Percentiles rank a stretch among this genome's conserved stretches.
Evolutionary conservation across 2,888 invertebrate species (phyloP).

Genomic region (Ligdia adustata): DNA sequence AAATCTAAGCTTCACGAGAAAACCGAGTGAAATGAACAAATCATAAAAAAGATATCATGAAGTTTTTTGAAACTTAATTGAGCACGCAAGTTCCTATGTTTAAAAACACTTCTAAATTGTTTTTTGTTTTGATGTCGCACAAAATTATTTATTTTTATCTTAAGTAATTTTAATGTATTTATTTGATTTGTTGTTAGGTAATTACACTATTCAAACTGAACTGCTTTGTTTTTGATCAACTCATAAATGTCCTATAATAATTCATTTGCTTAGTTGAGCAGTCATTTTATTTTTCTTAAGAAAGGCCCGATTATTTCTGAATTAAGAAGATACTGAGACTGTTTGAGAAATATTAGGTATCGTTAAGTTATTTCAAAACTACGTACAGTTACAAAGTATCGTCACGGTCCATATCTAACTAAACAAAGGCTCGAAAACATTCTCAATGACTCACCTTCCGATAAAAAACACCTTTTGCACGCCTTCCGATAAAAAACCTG

Average conservation of each 20-base stretch:
- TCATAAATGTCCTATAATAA: too few species aligned
- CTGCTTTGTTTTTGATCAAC: too few species aligned
- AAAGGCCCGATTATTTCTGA: too few species aligned
- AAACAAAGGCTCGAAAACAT: not conserved
- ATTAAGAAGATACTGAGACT: too few species aligned
- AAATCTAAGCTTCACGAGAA: slow-evolving; percentile 53
- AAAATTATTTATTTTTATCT: not conserved
- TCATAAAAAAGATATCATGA: not conserved
- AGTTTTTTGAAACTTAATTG: not conserved
- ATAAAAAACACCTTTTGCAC: too few species aligned
- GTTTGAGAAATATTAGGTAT: too few species aligned
- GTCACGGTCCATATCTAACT: slow-evolving; percentile 2
- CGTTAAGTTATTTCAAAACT: too few species aligned
- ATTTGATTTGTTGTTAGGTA: not conserved
- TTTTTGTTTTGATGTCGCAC: too few species aligned
- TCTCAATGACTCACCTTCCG: slow-evolving; percentile 7
- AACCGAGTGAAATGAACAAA: slow-evolving; percentile 45
- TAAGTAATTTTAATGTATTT: not conserved
- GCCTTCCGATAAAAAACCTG: slow-evolving; percentile 8
- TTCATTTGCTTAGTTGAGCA: too few species aligned
- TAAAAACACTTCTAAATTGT: not conserved
- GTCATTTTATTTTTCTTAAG: too few species aligned
- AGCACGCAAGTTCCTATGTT: not conserved
- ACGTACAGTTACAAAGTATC: not conserved
- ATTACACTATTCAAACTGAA: too few species aligned